A percentile compares a stretch with the other conserved stretches of the same genome.
phyloP scores from a whole-genome alignment of 2,113 vertebrate species.

The Alethe diademata region DNA sequence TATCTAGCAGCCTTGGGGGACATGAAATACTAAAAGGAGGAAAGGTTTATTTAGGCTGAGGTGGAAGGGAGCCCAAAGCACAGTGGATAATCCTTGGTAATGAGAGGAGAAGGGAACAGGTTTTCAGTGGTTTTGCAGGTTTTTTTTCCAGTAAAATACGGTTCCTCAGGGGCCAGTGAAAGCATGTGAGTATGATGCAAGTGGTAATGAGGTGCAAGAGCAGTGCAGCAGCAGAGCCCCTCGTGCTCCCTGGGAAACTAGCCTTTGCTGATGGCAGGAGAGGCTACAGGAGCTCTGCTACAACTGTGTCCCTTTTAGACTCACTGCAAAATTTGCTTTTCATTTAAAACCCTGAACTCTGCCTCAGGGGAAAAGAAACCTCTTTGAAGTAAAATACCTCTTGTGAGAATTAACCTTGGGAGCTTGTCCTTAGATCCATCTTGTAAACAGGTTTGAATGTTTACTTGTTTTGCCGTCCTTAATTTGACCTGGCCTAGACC shows the following conservation, averaged over 20 bases:
- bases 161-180: not conserved
- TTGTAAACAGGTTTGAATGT: not conserved
- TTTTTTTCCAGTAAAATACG: not conserved
- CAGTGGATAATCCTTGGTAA: not conserved
- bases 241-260: not conserved
- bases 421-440: not conserved
- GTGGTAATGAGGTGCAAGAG: not conserved
- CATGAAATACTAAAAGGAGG: not conserved
- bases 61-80: not conserved
- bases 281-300: not conserved
- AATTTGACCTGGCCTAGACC: not conserved
- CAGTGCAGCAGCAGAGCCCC: not conserved
- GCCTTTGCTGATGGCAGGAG: not conserved
- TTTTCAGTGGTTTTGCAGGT: not conserved
- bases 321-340: not conserved
- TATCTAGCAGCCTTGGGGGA: not conserved
- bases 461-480: not conserved
- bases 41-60: not conserved
- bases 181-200: not conserved
- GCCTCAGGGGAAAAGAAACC: not conserved
- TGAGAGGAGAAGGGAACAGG: not conserved
- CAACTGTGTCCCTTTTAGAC: accelerated
- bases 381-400: not conserved
- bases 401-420: not conserved
- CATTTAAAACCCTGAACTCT: not conserved